Evolutionary conservation across 2,113 vertebrate genomes (phyloP).

Genomic region (Grallaria varia): DNA sequence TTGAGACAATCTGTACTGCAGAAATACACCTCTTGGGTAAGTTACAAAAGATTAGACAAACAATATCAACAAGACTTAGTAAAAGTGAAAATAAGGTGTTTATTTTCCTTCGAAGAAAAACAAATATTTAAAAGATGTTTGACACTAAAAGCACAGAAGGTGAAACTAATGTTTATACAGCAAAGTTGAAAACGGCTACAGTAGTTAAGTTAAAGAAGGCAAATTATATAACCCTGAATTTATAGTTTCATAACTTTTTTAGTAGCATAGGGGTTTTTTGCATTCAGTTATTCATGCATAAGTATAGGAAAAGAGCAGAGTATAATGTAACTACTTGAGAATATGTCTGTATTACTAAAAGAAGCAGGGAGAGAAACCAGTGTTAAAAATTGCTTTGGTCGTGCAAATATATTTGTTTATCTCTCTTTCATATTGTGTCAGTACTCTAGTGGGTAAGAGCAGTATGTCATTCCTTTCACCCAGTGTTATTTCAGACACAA

Average conservation of each 20-base stretch:
- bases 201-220: neutral
- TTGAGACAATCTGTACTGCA: slow-evolving; percentile 86
- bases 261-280: neutral
- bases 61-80: neutral
- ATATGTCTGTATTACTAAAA: neutral
- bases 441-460: neutral
- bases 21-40: slow-evolving; percentile 90
- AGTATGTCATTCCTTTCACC: neutral
- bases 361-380: neutral
- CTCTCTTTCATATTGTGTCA: neutral
- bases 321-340: neutral
- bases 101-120: neutral
- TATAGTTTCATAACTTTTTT: neutral
- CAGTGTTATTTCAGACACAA: neutral
- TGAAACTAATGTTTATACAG: neutral
- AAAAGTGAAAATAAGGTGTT: neutral
- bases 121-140: neutral
- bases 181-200: neutral
- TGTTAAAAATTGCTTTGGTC: neutral
- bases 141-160: neutral
- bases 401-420: neutral
- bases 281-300: neutral
- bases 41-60: slow-evolving; percentile 26
- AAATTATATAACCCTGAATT: neutral
- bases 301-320: neutral